A percentile compares a stretch with the other conserved stretches of the same genome.
Evolutionary conservation across 2,888 invertebrate species (phyloP).

Genomic region (Agriopis marginaria): DNA sequence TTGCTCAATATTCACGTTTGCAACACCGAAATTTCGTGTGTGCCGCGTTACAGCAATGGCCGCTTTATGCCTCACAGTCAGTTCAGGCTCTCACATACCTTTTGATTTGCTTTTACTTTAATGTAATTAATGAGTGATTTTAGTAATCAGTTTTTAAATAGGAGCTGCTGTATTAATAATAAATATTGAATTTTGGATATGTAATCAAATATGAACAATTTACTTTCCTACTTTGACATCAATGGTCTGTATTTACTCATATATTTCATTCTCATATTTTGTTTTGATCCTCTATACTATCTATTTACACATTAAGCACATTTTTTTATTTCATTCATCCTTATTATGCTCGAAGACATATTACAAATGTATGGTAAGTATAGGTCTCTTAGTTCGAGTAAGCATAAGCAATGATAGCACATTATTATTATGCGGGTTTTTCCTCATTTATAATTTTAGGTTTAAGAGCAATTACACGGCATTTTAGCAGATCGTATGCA

Average conservation of each 20-base stretch:
- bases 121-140: background rate
- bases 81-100: constrained; percentile 34
- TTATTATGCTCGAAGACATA: background rate
- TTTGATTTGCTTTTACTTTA: constrained; percentile 40
- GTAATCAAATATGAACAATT: no score
- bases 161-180: background rate
- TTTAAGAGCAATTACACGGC: background rate
- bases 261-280: background rate
- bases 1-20: constrained; percentile 79
- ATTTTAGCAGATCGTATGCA: no score
- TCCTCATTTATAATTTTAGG: constrained; percentile 31
- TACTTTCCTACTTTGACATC: background rate
- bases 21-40: constrained; percentile 84
- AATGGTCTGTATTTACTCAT: background rate
- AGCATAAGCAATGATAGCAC: constrained; percentile 28
- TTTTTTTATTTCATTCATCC: background rate
- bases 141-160: background rate
- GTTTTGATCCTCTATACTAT: background rate
- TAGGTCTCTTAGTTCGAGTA: background rate
- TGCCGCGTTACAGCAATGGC: constrained; percentile 75
- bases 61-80: constrained; percentile 58
- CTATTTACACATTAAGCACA: background rate
- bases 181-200: background rate
- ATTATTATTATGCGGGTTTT: constrained; percentile 35
- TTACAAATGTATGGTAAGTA: background rate